These are phyloP conservation scores for Ephydatia muelleri DNA, from an alignment of 37 sponge, comb jelly and placozoan species.

Conservation along the genomic window DNA sequence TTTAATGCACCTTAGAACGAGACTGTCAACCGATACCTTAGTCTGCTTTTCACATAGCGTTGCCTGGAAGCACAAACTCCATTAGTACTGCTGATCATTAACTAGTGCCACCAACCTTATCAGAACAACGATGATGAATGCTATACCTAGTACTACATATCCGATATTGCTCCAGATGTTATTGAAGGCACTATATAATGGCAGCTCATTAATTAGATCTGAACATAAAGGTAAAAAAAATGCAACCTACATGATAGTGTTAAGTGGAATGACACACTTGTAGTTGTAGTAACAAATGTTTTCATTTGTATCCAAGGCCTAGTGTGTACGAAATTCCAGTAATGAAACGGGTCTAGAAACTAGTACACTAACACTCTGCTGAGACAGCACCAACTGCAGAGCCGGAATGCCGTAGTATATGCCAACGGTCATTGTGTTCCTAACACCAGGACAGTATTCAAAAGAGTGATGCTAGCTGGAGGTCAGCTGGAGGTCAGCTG, in stretches of 20 bases:
- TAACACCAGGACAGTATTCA: too few relatives aligned
- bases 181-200: constrained; percentile 53
- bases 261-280: constrained; percentile 56
- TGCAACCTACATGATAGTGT: neutral
- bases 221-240: neutral
- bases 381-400: constrained; percentile 28
- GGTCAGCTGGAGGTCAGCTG: neutral
- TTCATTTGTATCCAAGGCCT: constrained; percentile 24
- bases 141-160: constrained; percentile 61
- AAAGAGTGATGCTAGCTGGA: too few relatives aligned
- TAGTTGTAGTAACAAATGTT: constrained; percentile 87
- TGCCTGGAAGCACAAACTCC: neutral
- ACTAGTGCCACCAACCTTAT: neutral
- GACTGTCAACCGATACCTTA: neutral
- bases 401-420: constrained; percentile 47
- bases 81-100: neutral
- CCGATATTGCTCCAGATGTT: constrained; percentile 80
- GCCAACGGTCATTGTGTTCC: neutral
- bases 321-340: constrained; percentile 41
- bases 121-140: constrained; percentile 51
- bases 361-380: constrained; percentile 1
- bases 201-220: neutral
- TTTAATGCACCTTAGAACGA: neutral
- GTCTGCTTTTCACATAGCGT: neutral
- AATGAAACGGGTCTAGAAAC: constrained; percentile 28